Base-by-base conservation (phyloP, 2,797 vertebrate species). In the Mallotus villosus region DNA sequence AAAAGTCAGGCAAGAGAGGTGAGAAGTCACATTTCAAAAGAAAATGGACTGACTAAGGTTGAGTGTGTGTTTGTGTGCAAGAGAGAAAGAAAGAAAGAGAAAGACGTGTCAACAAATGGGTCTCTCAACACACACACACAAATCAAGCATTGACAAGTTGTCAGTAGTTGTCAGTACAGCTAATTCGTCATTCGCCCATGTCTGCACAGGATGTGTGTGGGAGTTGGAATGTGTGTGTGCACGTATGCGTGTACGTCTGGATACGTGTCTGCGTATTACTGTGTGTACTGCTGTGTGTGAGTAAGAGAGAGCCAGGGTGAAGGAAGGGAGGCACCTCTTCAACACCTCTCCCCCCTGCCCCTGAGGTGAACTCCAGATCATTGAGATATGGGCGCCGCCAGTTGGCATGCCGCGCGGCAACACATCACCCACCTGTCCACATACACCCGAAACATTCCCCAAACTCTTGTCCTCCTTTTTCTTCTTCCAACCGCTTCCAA, bases 371-470 rank as follows among this genome's bases (percentile, higher is more conserved):
- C 85, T 64, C 59, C 19, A 58, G 53, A 60, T 65, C 68, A 27
- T 60, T 73, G 74, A 22, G 80, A 86, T 62, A 62, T n/a, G 27
- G 49, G 60, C 63, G 17, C 59, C 59, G 67, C 75, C 82, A 85
- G 81, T 81, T 86, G 82, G 70, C 81, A 78, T 74, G 74, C 75
- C 81, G 81, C 73, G 85, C 80, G 74, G 69, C 75, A 51, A 63
- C 63, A 16, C 49, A 9, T 79, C 82, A 73, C 64, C 73, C 70
- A 69, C 67, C 25, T 63, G 37, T 75, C 76, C 75, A 78, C 78
- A 72, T 64, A 46, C 46, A 46, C 79, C 59, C 49, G 57, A 60
- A 73, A 57, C 77, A 81, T 75, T 81, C 70, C 68, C 46, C 21
- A 32, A 24, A 41, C 37, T 11, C 12, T 60, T 59, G 9, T 46